phyloP scores from a whole-genome alignment of 1,140 invertebrate genomes.

The Fopius arisanus region DNA sequence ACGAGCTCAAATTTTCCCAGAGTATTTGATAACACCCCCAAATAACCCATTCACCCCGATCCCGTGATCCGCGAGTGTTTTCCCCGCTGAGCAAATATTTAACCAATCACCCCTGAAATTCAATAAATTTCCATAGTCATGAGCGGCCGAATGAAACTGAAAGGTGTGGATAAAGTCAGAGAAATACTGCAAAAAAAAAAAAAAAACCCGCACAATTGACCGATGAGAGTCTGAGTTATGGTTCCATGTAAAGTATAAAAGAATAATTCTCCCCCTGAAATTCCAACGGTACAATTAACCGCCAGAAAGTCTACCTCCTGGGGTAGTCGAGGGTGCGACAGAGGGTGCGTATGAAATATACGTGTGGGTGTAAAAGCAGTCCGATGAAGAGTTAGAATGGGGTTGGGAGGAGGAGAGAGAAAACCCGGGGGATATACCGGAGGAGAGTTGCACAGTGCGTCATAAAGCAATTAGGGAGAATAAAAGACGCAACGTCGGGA shows the following conservation, averaged over 20 bases:
- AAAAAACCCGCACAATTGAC: background rate
- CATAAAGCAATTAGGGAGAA: slow-evolving; percentile 39
- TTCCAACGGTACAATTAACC: slow-evolving; percentile 40
- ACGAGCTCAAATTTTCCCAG: too few relatives aligned
- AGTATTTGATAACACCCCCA: too few relatives aligned
- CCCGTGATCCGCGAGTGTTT: too few relatives aligned
- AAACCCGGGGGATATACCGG: background rate
- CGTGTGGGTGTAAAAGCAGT: background rate
- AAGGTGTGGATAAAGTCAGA: background rate
- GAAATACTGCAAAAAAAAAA: background rate
- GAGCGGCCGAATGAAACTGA: too few relatives aligned
- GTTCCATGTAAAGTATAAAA: slow-evolving; percentile 30
- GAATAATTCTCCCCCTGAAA: slow-evolving; percentile 40
- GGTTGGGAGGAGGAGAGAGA: slow-evolving; percentile 1
- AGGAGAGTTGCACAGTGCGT: slow-evolving; percentile 21
- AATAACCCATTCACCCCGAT: too few relatives aligned
- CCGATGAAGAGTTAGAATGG: slow-evolving; percentile 9
- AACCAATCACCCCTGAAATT: background rate
- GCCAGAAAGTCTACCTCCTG: slow-evolving; percentile 33
- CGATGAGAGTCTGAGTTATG: background rate
- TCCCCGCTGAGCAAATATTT: too few relatives aligned
- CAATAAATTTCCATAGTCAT: too few relatives aligned
- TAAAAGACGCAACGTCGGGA: slow-evolving; percentile 34
- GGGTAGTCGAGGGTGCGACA: background rate
- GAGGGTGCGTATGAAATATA: background rate